Conservation (phyloP, 2,797 vertebrate genomes). For the Danio albolineatus region DNA sequence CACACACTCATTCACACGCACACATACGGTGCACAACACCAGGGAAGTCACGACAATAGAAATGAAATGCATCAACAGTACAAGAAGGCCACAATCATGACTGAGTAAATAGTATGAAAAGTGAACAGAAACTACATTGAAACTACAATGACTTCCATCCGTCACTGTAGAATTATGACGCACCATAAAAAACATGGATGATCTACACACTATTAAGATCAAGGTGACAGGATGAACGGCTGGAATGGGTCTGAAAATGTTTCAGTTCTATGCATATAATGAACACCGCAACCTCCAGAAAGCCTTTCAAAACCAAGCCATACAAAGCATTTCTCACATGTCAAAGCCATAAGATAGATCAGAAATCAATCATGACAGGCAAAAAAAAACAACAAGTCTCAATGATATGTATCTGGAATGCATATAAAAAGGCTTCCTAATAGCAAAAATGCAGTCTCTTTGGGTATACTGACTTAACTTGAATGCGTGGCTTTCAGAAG, state of each 20-base stretch:
- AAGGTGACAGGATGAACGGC: constrained; percentile 53
- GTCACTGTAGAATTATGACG: constrained; percentile 54
- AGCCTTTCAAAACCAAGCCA: constrained; percentile 37
- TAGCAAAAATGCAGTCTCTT: constrained; percentile 75
- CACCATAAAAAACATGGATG: constrained; percentile 57
- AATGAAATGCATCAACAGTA: constrained; percentile 79
- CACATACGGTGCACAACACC: constrained; percentile 67
- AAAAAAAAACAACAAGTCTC: constrained; percentile 29
- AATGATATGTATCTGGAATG: constrained; percentile 73
- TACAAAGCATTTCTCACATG: constrained; percentile 24
- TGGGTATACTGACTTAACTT: constrained; percentile 75
- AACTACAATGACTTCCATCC: constrained; percentile 32
- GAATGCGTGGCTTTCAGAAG: constrained; percentile 51
- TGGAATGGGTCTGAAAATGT: constrained; percentile 58
- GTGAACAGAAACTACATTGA: constrained; percentile 54
- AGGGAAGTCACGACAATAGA: constrained; percentile 67
- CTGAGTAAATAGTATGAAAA: constrained; percentile 68
- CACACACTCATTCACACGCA: constrained; percentile 43
- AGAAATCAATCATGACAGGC: constrained; percentile 44
- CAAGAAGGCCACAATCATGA: constrained; percentile 85
- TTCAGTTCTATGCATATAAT: constrained; percentile 63
- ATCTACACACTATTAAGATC: constrained; percentile 60
- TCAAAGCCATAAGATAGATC: constrained; percentile 46
- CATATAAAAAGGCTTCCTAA: constrained; percentile 67
- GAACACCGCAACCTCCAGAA: constrained; percentile 26